These are phyloP conservation scores for Drosophila tani DNA, from an alignment of 1,140 invertebrate species.

Conservation along the genomic window DNA sequence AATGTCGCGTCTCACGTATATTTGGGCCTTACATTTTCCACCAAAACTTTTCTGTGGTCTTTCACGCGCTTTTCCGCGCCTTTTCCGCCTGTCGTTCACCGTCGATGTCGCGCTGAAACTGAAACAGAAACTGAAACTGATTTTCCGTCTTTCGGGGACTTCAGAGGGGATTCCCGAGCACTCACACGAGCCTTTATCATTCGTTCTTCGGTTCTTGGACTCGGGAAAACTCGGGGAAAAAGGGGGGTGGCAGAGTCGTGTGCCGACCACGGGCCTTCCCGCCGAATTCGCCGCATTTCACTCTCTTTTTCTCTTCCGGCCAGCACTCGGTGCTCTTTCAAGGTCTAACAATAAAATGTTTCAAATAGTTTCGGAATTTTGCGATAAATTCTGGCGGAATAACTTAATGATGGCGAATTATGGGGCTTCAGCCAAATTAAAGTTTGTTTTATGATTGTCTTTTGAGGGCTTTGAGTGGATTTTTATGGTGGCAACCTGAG, in stretches of 20 bases:
- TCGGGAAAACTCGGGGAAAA: constrained; percentile 18
- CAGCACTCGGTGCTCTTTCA: constrained; percentile 19
- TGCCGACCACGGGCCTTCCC: background rate
- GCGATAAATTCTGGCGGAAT: constrained; percentile 27
- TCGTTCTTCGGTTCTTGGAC: constrained; percentile 14
- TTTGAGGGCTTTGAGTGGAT: constrained; percentile 3
- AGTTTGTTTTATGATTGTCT: constrained; percentile 12
- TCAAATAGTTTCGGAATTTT: constrained; percentile 46
- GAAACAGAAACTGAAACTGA: constrained; percentile 70
- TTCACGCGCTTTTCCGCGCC: constrained; percentile 39
- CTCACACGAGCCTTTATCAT: constrained; percentile 45
- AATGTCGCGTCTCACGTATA: constrained; percentile 47
- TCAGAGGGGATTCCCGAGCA: constrained; percentile 18
- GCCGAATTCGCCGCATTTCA: constrained; percentile 39
- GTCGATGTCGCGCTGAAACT: constrained; percentile 76
- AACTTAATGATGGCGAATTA: constrained; percentile 34
- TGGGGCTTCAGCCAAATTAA: constrained; percentile 9
- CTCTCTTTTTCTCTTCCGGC: constrained; percentile 27
- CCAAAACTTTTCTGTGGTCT: constrained; percentile 38
- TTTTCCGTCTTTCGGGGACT: constrained; percentile 51
- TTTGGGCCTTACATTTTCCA: constrained; percentile 41
- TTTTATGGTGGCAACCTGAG: background rate
- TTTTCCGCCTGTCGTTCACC: constrained; percentile 59
- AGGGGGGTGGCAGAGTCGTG: constrained; percentile 4
- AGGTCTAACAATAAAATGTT: constrained; percentile 39